phyloP scores from a whole-genome alignment of 2,797 vertebrate genomes.

The Acanthis flammea region DNA sequence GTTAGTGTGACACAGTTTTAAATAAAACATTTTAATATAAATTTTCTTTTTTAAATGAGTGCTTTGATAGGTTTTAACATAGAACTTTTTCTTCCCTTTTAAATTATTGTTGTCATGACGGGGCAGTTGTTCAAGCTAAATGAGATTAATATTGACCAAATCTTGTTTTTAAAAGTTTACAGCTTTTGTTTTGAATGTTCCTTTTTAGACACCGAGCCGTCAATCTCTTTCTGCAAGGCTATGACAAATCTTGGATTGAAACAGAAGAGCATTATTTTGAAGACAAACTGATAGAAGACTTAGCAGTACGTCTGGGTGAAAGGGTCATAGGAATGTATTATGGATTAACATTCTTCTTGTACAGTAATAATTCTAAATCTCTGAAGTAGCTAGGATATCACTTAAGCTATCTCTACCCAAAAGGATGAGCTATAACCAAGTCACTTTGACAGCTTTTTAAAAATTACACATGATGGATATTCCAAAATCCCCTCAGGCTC shows the following conservation, averaged over 20 bases:
- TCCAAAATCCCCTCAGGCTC: background rate
- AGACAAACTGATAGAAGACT: slow-evolving; percentile 94
- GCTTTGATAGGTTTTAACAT: background rate
- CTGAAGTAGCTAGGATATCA: background rate
- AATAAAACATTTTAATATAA: background rate
- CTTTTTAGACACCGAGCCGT: slow-evolving; percentile 87
- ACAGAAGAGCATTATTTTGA: slow-evolving; percentile 97
- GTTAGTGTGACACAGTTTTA: background rate
- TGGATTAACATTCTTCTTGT: background rate
- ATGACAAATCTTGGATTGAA: slow-evolving; percentile 96
- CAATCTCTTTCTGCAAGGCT: slow-evolving; percentile 95
- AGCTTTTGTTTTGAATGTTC: slow-evolving; percentile 16
- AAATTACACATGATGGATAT: background rate
- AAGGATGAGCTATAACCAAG: background rate
- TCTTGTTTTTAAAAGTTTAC: background rate
- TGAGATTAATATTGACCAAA: background rate
- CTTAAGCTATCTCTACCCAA: background rate
- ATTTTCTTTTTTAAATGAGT: background rate
- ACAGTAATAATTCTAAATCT: background rate
- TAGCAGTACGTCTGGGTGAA: slow-evolving; percentile 83
- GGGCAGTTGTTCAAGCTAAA: background rate
- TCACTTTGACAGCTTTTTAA: background rate
- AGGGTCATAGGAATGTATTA: background rate
- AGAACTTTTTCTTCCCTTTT: background rate
- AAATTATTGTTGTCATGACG: background rate